phyloP scores from a whole-genome alignment of 1,140 invertebrate genomes.

The Araneus ventricosus region DNA sequence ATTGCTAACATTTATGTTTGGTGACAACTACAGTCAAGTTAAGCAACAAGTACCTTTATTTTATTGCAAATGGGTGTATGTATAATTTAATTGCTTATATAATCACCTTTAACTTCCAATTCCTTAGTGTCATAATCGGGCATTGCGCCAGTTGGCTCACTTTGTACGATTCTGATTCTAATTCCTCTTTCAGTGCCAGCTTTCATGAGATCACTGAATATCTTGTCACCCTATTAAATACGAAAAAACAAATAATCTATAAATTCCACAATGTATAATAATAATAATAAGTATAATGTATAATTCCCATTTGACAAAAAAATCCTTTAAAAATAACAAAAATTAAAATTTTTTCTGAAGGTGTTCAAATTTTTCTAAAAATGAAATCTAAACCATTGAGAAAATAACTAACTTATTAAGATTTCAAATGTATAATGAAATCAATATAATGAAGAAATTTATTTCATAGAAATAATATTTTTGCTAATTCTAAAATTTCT shows the following conservation, averaged over 20 bases:
- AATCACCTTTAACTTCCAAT: constrained; percentile 85
- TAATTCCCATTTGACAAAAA: too few species aligned
- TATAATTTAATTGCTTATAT: not conserved
- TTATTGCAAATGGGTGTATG: not conserved
- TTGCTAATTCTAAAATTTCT: too few species aligned
- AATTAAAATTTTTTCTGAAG: too few species aligned
- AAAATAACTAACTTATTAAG: too few species aligned
- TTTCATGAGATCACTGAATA: constrained; percentile 88
- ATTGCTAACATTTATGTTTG: not conserved
- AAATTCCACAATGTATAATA: not conserved
- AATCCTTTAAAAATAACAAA: too few species aligned
- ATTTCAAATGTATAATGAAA: too few species aligned
- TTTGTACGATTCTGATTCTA: constrained; percentile 93
- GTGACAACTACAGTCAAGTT: not conserved
- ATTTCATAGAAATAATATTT: too few species aligned
- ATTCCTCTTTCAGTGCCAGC: constrained; percentile 87
- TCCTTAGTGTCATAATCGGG: constrained; percentile 90
- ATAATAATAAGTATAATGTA: too few species aligned
- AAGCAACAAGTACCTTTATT: not conserved
- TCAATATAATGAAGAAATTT: too few species aligned
- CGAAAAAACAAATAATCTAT: not conserved
- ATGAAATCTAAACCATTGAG: too few species aligned
- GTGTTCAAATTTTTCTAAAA: too few species aligned
- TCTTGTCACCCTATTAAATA: constrained; percentile 87
- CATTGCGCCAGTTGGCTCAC: constrained; percentile 85